Evolutionary conservation across 2,888 invertebrate genomes (phyloP).

Genomic region (Noctuana brunneofusca): DNA sequence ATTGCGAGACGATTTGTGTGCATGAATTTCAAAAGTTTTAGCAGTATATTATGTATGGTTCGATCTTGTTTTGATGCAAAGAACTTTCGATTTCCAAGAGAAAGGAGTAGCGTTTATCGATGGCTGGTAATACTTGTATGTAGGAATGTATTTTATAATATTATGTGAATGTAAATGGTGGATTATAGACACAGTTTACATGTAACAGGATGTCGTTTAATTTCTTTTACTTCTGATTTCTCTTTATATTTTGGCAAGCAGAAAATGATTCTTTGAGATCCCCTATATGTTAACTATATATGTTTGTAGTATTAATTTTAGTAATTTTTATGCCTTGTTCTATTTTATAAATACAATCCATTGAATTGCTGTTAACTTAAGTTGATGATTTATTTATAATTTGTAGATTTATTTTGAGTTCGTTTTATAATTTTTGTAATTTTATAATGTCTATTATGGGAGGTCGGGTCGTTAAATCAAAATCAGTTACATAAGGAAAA

Average conservation of each 20-base stretch:
- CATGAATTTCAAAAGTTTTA: conserved; percentile 1
- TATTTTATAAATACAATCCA: too few relatives aligned
- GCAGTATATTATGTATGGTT: neutral
- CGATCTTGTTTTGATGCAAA: conserved; percentile 20
- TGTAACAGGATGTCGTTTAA: neutral
- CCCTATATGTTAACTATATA: too few relatives aligned
- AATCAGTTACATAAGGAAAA: neutral
- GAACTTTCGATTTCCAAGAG: conserved; percentile 29
- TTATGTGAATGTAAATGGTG: neutral
- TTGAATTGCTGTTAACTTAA: too few relatives aligned
- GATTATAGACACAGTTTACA: neutral
- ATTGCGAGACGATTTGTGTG: neutral
- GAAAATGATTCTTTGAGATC: too few relatives aligned
- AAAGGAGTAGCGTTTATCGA: conserved; percentile 22
- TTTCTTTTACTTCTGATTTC: neutral
- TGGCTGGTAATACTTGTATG: neutral
- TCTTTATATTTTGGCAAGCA: neutral
- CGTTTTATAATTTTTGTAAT: neutral
- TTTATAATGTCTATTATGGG: neutral
- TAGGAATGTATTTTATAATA: neutral
- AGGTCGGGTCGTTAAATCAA: too few relatives aligned
- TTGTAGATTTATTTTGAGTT: too few relatives aligned
- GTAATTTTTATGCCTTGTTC: too few relatives aligned
- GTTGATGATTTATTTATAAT: too few relatives aligned
- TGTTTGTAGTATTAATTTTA: too few relatives aligned